Conservation (phyloP, 2,113 vertebrate species). For the Saccopteryx bilineata region DNA sequence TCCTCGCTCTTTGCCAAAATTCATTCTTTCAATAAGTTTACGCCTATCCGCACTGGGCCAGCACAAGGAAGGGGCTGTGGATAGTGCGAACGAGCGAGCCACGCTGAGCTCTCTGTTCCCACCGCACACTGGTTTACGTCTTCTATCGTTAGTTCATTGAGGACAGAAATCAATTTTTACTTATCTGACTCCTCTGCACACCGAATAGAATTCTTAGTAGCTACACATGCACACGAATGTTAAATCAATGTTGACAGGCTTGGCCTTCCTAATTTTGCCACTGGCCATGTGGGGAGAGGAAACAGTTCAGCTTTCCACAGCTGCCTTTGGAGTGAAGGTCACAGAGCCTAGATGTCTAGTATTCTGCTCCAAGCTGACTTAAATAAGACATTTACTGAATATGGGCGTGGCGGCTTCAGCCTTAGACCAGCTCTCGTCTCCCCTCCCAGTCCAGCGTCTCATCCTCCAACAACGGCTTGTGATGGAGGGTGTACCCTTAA, state of each 20-base stretch:
- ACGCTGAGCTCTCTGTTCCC: background rate
- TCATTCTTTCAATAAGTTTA: background rate
- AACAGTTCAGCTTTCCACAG: background rate
- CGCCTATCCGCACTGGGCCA: background rate
- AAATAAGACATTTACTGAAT: background rate
- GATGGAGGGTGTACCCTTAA: background rate
- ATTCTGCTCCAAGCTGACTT: background rate
- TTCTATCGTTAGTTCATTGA: background rate
- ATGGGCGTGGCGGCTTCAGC: background rate
- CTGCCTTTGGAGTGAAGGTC: background rate
- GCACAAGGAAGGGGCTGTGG: background rate
- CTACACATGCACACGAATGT: background rate
- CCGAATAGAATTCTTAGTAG: background rate
- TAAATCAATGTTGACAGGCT: conserved; percentile 3
- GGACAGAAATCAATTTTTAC: background rate
- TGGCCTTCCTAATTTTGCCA: background rate
- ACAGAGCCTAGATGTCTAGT: background rate
- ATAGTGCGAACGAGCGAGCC: background rate
- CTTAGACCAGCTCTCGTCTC: background rate
- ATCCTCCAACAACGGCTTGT: background rate
- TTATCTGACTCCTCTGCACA: background rate
- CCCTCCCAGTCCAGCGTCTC: background rate
- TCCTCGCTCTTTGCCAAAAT: background rate
- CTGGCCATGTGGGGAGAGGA: background rate
- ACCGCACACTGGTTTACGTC: background rate